phyloP scores from a whole-genome alignment of 2,888 invertebrate species.

The Stegophylla sp. region DNA sequence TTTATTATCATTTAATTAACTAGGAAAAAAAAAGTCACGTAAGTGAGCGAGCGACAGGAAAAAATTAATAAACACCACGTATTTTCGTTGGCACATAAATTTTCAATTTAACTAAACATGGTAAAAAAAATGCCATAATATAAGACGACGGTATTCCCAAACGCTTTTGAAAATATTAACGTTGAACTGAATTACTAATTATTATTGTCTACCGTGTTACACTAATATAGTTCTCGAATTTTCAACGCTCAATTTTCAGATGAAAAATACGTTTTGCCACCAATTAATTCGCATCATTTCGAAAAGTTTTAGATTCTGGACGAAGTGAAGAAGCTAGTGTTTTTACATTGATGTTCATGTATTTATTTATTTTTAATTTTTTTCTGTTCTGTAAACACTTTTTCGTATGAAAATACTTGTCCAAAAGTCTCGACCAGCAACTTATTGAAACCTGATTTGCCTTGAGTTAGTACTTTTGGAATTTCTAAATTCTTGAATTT shows the following conservation, averaged over 20 bases:
- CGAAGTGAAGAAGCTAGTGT: too few species aligned
- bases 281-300: neutral
- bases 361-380: too few species aligned
- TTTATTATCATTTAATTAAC: neutral
- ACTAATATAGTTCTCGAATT: constrained; percentile 15
- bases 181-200: constrained; percentile 35
- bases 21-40: neutral
- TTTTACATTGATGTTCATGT: too few species aligned
- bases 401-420: too few species aligned
- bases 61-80: neutral
- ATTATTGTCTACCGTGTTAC: constrained; percentile 9
- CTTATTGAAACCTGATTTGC: too few species aligned
- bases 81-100: constrained; percentile 1
- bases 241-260: neutral
- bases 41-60: neutral
- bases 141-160: constrained; percentile 2
- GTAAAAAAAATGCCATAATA: neutral
- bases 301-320: too few species aligned
- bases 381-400: too few species aligned
- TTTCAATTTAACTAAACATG: constrained; percentile 12
- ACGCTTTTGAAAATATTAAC: constrained; percentile 13
- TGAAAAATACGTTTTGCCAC: neutral
- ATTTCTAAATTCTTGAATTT: too few species aligned
- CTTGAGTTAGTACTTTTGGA: too few species aligned
- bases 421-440: too few species aligned